These are phyloP conservation scores for Uloborus plumipes DNA, from an alignment of 2,888 invertebrate species.

Conservation along the genomic window DNA sequence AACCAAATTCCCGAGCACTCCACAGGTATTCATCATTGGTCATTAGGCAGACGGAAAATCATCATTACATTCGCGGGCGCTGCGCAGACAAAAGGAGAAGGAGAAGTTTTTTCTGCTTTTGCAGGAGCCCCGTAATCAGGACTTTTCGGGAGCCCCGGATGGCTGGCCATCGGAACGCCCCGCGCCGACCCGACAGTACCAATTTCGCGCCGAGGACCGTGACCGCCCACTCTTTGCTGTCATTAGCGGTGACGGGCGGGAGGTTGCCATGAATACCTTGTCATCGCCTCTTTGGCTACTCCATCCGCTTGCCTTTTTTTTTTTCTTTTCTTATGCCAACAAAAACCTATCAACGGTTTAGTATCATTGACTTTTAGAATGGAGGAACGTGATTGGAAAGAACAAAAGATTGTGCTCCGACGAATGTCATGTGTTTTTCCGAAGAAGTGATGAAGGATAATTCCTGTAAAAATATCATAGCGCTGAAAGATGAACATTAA, in stretches of 20 bases:
- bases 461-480: too few relatives aligned
- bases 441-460: too few relatives aligned
- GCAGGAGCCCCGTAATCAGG: conserved; percentile 32
- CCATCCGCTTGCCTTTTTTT: too few relatives aligned
- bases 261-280: conserved; percentile 2
- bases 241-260: background rate
- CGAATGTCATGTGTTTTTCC: too few relatives aligned
- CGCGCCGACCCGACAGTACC: conserved; percentile 36
- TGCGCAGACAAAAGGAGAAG: conserved; percentile 28
- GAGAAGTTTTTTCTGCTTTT: conserved; percentile 5
- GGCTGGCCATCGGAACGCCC: conserved; percentile 54
- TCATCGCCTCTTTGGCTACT: background rate
- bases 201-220: conserved; percentile 52
- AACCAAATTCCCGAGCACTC: background rate
- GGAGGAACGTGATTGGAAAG: too few relatives aligned
- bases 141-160: conserved; percentile 40
- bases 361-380: too few relatives aligned
- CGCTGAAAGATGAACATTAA: too few relatives aligned
- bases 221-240: conserved; percentile 49
- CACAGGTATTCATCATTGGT: too few relatives aligned
- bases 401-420: too few relatives aligned
- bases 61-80: conserved; percentile 26
- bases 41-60: conserved; percentile 12
- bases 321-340: too few relatives aligned
- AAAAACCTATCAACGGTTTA: too few relatives aligned